A percentile compares a stretch with the other conserved stretches of the same genome.
Conservation (phyloP, 2,888 invertebrate species). For the Rotaria magnacalcarata region DNA sequence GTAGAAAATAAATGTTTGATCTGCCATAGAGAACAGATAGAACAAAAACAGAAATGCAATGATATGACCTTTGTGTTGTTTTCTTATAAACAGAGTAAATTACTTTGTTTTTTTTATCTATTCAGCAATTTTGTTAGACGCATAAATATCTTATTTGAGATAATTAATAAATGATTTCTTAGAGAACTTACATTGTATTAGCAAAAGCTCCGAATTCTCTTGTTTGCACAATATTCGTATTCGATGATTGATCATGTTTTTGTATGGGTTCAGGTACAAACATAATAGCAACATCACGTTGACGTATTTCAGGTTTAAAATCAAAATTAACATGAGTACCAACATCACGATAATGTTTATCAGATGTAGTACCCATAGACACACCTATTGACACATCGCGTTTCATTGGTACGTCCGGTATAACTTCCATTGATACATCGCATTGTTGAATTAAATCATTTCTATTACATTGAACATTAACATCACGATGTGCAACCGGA, state of each 20-base stretch:
- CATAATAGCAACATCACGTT: constrained; percentile 22
- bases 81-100: neutral
- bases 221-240: neutral
- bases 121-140: too few relatives aligned
- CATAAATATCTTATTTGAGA: too few relatives aligned
- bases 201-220: constrained; percentile 24
- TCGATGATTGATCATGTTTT: constrained; percentile 20
- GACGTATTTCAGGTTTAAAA: constrained; percentile 18
- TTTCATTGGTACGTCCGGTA: neutral
- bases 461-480: constrained; percentile 38
- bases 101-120: too few relatives aligned
- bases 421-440: constrained; percentile 3
- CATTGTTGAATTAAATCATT: constrained; percentile 27
- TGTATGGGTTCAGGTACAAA: neutral
- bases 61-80: neutral
- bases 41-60: neutral
- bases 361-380: neutral
- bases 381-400: constrained; percentile 23
- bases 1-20: neutral
- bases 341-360: constrained; percentile 30
- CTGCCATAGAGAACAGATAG: neutral
- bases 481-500: constrained; percentile 38
- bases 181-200: constrained; percentile 13
- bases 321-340: constrained; percentile 26
- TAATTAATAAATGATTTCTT: too few relatives aligned